Evolutionary conservation across 2,888 invertebrate species (phyloP).

Genomic region (Caenorhabditis wallacei): DNA sequence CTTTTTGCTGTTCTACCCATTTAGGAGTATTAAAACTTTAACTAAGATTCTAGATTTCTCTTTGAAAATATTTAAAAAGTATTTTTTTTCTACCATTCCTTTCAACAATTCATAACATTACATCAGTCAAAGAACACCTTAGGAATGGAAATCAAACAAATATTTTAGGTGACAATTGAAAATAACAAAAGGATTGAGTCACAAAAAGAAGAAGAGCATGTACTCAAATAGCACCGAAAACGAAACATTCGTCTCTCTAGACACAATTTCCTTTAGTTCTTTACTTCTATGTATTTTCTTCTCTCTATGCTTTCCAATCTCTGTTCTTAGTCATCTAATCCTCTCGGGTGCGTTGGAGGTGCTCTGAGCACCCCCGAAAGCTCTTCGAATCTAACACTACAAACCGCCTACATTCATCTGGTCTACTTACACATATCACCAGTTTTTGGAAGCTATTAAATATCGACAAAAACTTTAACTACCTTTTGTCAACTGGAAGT

Average conservation of each 20-base stretch:
- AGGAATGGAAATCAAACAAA: too few species aligned
- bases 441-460: slow-evolving; percentile 13
- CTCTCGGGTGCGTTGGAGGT: slow-evolving; percentile 57
- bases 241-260: slow-evolving; percentile 34
- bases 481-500: slow-evolving; percentile 18
- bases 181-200: slow-evolving; percentile 12
- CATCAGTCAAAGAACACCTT: too few species aligned
- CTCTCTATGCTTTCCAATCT: slow-evolving; percentile 24
- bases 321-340: slow-evolving; percentile 49
- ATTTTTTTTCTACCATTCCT: too few species aligned
- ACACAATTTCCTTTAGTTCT: slow-evolving; percentile 18
- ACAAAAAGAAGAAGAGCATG: background rate
- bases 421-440: slow-evolving; percentile 3
- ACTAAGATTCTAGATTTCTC: too few species aligned
- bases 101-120: too few species aligned
- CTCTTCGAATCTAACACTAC: slow-evolving; percentile 24
- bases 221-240: slow-evolving; percentile 27
- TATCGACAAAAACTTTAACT: slow-evolving; percentile 8
- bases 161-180: background rate
- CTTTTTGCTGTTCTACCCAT: too few species aligned
- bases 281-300: slow-evolving; percentile 5
- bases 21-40: too few species aligned
- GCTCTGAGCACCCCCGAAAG: slow-evolving; percentile 48
- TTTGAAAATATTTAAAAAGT: too few species aligned
- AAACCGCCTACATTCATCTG: slow-evolving; percentile 11